Conservation (phyloP, 2,888 invertebrate species). For the Andrena chrysosceles region DNA sequence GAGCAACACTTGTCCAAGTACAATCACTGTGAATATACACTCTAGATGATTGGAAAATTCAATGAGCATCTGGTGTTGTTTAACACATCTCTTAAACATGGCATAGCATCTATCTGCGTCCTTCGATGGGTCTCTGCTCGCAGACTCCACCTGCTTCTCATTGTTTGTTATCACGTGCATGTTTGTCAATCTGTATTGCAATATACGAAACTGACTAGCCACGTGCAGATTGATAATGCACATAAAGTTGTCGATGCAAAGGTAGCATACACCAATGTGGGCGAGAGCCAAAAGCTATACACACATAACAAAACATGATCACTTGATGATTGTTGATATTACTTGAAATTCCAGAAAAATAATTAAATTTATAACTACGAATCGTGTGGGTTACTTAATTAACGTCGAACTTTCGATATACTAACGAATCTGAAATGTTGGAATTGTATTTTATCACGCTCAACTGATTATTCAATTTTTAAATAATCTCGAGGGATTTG, state of each 20-base stretch:
- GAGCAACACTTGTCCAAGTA: conserved; percentile 62
- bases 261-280: conserved; percentile 19
- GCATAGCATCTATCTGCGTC: not conserved
- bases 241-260: conserved; percentile 39
- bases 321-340: too few species aligned
- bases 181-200: conserved; percentile 29
- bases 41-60: conserved; percentile 59
- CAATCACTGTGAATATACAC: conserved; percentile 53
- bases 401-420: too few species aligned
- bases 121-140: too few species aligned
- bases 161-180: not conserved
- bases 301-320: not conserved
- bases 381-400: too few species aligned
- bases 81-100: not conserved
- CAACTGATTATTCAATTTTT: too few species aligned
- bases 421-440: too few species aligned
- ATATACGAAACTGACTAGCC: conserved; percentile 32
- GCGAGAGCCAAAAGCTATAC: not conserved
- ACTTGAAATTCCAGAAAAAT: too few species aligned
- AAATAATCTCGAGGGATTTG: too few species aligned
- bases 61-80: conserved; percentile 58
- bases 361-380: too few species aligned
- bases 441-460: too few species aligned
- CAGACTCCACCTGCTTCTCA: not conserved
- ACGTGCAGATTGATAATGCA: conserved; percentile 34